Evolutionary conservation across 2,797 vertebrate species (phyloP), one percentile per base, ranked within the genome.

Genomic region (Mycteria americana): DNA sequence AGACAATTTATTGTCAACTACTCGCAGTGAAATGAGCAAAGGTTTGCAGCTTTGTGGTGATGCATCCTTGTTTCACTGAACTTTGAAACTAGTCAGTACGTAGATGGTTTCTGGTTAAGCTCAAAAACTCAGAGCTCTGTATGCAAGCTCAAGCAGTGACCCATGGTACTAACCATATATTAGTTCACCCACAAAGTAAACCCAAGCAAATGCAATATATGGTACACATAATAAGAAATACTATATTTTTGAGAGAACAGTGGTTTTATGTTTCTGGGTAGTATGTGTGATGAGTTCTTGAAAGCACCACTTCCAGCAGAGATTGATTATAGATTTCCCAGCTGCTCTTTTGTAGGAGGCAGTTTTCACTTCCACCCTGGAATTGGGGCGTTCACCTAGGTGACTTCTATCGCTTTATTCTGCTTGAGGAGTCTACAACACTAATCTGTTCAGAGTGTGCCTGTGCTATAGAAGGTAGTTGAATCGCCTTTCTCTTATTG

Each of bases 131-230:
- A 31, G 48, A 63, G 56, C 33, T 63, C 41, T 35, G 7, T 39
- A 3, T 18, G 8, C 13, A 62, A 45, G 15, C 31, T 68, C 33
- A 21, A 57, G 16, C 9, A 39, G 18, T 24, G 43, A 37, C 46
- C 41, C 11, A 5, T 2, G 5, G 22, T 24, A 14, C 27, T 51
- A 69, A 15, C 35, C 3, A 0, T 23, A 0, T 21, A 6, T 25
- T 25, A 60, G 9, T 27, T 75, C 27, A 37, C 6, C 35, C 30
- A 39, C 30, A 27, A 35, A 43, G 21, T 63, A 59, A 83, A 60
- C 14, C 18, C 13, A 46, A 6, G 2, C 63, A 63, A 73, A 51
- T 7, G 6, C 11, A 45, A 24, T 18, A 7, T 1, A 17, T 16
- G 56, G 22, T 35, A 35, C n/a, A 24, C n/a, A 16, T 59, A 59